These are phyloP conservation scores for Zaprionus vittiger DNA, from an alignment of 1,140 invertebrate species.

Conservation along the genomic window DNA sequence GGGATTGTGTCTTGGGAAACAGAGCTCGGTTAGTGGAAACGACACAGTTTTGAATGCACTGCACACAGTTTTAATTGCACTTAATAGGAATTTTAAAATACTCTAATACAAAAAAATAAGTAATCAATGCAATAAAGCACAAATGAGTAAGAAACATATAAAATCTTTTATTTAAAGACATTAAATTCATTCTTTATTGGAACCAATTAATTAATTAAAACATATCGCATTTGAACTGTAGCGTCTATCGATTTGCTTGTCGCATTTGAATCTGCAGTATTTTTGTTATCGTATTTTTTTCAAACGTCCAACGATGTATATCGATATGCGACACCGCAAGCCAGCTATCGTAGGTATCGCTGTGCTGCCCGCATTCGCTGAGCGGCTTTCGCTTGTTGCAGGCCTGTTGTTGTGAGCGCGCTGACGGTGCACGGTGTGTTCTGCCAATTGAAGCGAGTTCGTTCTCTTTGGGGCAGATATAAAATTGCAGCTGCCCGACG, in stretches of 20 bases:
- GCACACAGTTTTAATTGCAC: constrained; percentile 14
- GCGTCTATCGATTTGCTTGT: neutral
- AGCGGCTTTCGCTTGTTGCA: constrained; percentile 78
- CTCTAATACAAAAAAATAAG: neutral
- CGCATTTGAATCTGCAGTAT: neutral
- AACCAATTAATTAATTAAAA: neutral
- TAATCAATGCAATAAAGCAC: too few relatives aligned
- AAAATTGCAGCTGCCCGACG: constrained; percentile 68
- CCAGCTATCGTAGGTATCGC: constrained; percentile 8
- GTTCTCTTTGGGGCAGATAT: constrained; percentile 51
- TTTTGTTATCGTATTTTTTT: constrained; percentile 4
- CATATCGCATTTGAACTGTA: too few relatives aligned
- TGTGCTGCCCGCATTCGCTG: constrained; percentile 57
- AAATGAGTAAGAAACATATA: neutral
- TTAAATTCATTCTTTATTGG: neutral
- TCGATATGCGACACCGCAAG: constrained; percentile 8
- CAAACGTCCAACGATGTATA: constrained; percentile 9
- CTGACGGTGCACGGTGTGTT: constrained; percentile 10
- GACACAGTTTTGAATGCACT: neutral
- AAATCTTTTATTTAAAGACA: too few relatives aligned
- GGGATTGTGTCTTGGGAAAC: too few relatives aligned
- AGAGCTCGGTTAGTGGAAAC: too few relatives aligned
- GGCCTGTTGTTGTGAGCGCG: constrained; percentile 53
- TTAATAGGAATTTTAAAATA: neutral
- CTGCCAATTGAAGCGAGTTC: constrained; percentile 37